Evolutionary conservation across 2,797 vertebrate genomes (phyloP), one percentile per base, ranked within the genome.

Genomic region (Synaphobranchus kaupii): DNA sequence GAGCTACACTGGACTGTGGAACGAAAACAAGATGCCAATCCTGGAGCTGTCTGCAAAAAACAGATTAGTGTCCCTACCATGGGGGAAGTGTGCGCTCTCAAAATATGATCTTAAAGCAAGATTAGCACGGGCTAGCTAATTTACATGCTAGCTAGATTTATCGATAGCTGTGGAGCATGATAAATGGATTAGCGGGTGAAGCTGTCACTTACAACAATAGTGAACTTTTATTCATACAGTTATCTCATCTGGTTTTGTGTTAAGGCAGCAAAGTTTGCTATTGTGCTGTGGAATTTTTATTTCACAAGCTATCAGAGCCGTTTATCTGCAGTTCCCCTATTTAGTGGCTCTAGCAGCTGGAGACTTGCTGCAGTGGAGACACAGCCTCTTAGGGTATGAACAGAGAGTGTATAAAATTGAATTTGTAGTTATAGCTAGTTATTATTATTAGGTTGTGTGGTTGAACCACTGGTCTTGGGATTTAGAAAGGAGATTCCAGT

Each of bases 171-270:
- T 68, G 63, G 63, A n/a, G 63, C n/a, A n/a, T n/a, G 63, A 68
- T 68, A 68, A 68, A 68, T 68, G 63, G n/a, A 68, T 68, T 28
- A 68, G n/a, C 63, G 22, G 28, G 63, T 68, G 63, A 68, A 68
- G 25, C n/a, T 2, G 63, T 68, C 63, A 28, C 63, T 66, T 66
- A 66, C 12, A 66, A 9, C 60, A 66, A 66, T 66, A n/a, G 60
- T n/a, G 22, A 66, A 25, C 60, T 25, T 39, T 66, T 25, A 66
- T 66, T 66, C 25, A n/a, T 25, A n/a, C 6, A 25, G 60, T 66
- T 66, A 66, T 66, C 63, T 68, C 63, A 68, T n/a, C 63, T 68
- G n/a, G 63, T 28, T 28, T 68, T 68, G 63, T 68, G n/a, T 28
- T 68, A n/a, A 9, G 7, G n/a, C 63, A 2, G 63, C 63, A n/a